Evolutionary conservation across 2,888 invertebrate genomes (phyloP).

Genomic region (Agrotis ipsilon): DNA sequence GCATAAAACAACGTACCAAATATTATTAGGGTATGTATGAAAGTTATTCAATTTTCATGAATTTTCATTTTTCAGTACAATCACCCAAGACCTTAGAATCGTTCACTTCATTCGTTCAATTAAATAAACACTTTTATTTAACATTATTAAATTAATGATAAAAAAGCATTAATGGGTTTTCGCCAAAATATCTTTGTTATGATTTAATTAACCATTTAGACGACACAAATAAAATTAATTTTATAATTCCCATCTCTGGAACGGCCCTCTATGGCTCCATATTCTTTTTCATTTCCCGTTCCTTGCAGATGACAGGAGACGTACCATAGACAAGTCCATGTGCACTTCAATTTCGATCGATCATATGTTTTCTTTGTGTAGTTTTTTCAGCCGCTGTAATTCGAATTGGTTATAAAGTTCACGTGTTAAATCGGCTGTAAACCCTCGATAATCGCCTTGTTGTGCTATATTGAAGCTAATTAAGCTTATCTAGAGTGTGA

Average conservation of each 20-base stretch:
- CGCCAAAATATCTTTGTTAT: neutral
- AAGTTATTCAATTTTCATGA: neutral
- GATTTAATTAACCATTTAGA: neutral
- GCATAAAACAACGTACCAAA: neutral
- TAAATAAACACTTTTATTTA: neutral
- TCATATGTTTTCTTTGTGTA: conserved; percentile 92
- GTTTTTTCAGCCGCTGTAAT: conserved; percentile 90
- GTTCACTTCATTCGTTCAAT: conserved; percentile 24
- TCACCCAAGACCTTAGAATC: neutral
- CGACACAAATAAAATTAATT: neutral
- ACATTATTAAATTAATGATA: no score
- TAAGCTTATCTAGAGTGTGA: conserved; percentile 48
- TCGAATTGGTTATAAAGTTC: conserved; percentile 87
- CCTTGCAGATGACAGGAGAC: conserved; percentile 72
- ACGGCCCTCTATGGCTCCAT: conserved; percentile 27
- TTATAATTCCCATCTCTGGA: conserved; percentile 5
- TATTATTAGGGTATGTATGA: conserved; percentile 4
- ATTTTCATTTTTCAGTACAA: neutral
- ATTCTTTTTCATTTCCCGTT: conserved; percentile 58
- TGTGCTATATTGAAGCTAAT: conserved; percentile 54
- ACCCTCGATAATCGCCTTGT: conserved; percentile 55
- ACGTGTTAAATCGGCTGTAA: conserved; percentile 69
- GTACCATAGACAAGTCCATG: conserved; percentile 87
- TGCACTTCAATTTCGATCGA: conserved; percentile 90
- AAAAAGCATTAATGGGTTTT: no score